These are phyloP conservation scores for Kryptolebias ocellatus DNA, from an alignment of 2,797 vertebrate genomes.

Conservation along the genomic window DNA sequence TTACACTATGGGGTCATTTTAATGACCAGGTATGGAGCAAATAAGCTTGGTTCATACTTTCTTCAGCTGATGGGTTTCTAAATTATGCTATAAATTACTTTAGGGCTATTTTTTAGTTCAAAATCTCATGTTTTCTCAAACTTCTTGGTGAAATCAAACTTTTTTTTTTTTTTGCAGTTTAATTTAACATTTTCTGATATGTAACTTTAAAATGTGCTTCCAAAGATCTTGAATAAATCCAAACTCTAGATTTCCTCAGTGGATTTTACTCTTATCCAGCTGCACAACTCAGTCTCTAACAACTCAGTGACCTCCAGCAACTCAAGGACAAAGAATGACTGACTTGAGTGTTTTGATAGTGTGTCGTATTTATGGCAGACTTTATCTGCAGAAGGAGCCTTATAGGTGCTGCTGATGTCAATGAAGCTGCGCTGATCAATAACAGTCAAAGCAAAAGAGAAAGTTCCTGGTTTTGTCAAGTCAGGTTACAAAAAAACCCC, in stretches of 20 bases:
- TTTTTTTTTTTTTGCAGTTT: background rate
- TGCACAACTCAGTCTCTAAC: conserved; percentile 37
- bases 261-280: conserved; percentile 22
- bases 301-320: conserved; percentile 26
- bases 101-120: no score
- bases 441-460: no score
- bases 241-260: conserved; percentile 7
- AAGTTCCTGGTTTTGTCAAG: no score
- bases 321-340: conserved; percentile 73
- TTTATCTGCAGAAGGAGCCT: conserved; percentile 65
- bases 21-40: no score
- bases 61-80: no score
- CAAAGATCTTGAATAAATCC: background rate
- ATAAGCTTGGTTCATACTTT: no score
- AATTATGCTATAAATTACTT: no score
- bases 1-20: no score
- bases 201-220: background rate
- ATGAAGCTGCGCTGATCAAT: no score
- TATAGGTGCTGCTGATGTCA: conserved; percentile 63
- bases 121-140: no score
- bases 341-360: conserved; percentile 73
- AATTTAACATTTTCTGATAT: background rate
- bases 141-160: no score
- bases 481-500: no score
- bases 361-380: conserved; percentile 60